Conservation (phyloP, 1,140 invertebrate genomes). For the Drosophila sturtevanti region DNA sequence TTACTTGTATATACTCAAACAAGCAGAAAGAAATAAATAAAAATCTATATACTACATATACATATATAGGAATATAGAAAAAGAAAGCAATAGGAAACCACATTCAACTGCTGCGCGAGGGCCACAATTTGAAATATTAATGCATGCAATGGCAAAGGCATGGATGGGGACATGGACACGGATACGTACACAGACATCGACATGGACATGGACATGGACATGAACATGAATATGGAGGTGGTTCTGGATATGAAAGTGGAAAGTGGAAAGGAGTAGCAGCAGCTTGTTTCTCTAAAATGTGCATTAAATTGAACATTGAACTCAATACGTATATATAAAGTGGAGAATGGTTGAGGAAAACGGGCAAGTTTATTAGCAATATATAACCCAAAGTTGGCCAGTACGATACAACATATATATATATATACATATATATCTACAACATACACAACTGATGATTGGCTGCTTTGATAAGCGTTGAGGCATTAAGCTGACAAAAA, state of each 20-base stretch:
- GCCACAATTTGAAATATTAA: conserved; percentile 66
- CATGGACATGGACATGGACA: not conserved
- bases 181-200: not conserved
- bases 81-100: conserved; percentile 21
- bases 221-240: conserved; percentile 1
- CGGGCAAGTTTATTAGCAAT: conserved; percentile 74
- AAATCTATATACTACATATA: conserved; percentile 8
- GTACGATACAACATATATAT: conserved; percentile 54
- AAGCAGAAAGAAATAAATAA: conserved; percentile 2
- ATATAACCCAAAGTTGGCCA: conserved; percentile 36
- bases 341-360: not conserved
- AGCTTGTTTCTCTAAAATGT: conserved; percentile 51
- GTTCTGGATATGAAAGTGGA: not conserved
- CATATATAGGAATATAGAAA: not conserved
- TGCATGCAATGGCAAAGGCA: conserved; percentile 41
- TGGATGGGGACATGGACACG: not conserved
- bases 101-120: conserved; percentile 23
- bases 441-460: conserved; percentile 52
- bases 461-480: conserved; percentile 73
- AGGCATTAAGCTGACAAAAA: conserved; percentile 79
- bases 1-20: conserved; percentile 28
- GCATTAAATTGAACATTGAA: conserved; percentile 56
- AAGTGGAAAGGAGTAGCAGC: too few relatives aligned
- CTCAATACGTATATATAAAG: conserved; percentile 2
- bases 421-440: conserved; percentile 3